Percentiles rank a stretch among this genome's conserved stretches.
Evolutionary conservation across 2,113 vertebrate genomes (phyloP).

Genomic region (Phaethon lepturus): DNA sequence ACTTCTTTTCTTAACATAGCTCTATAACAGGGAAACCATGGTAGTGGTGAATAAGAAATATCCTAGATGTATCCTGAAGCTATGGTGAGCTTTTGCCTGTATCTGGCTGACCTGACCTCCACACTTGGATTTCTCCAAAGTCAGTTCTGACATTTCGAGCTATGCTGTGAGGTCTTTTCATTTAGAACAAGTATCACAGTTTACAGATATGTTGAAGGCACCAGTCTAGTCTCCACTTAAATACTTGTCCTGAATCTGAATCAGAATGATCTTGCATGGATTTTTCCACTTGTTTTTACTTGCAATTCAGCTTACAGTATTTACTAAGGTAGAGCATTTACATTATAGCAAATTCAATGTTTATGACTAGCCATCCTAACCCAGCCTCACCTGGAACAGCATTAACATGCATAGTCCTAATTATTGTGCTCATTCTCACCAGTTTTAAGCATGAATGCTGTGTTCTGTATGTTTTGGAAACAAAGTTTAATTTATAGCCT

Average conservation of each 20-base stretch:
- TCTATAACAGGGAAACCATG: not conserved
- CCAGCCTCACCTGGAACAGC: not conserved
- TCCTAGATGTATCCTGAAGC: not conserved
- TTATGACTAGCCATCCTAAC: not conserved
- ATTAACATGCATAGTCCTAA: not conserved
- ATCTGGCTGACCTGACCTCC: not conserved
- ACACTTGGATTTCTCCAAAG: not conserved
- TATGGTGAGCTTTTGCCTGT: not conserved
- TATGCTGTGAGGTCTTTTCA: not conserved
- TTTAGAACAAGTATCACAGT: not conserved
- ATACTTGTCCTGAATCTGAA: not conserved
- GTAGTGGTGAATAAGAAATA: not conserved
- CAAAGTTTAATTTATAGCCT: rapidly evolving
- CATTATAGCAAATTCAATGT: not conserved
- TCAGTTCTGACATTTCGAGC: not conserved
- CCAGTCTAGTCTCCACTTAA: not conserved
- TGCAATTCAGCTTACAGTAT: not conserved
- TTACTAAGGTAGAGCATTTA: not conserved
- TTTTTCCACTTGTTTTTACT: not conserved
- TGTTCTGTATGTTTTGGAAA: not conserved
- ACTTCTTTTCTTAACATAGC: not conserved
- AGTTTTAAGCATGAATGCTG: not conserved
- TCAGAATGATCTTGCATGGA: not conserved
- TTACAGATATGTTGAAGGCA: not conserved
- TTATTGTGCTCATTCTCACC: not conserved